Base-by-base conservation (phyloP, 2,888 invertebrate genomes). In the Caenorhabditis virilis region DNA sequence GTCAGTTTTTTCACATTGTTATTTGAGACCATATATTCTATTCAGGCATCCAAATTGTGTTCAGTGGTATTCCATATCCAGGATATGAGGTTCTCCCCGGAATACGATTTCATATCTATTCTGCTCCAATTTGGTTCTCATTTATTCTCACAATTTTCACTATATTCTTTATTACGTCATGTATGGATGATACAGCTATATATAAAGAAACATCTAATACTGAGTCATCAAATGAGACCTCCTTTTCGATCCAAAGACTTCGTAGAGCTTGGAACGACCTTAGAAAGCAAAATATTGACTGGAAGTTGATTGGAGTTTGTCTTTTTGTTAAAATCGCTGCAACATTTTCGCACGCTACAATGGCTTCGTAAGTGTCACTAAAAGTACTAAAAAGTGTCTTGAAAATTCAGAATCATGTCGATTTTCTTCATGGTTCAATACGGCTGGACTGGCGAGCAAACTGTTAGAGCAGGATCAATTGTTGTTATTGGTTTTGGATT, bases 1-100 rank as follows among this genome's bases (percentile, higher is more conserved):
- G 48, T 48, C 22, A 35, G 35, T 35, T 7, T 20, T 33, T 3
- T 25, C 16, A 45, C 2, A 27, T 16, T 15, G 16, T 25, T 30
- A n/a, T 16, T 27, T 38, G 18, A 23, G 35, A 6, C 15, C 16
- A 35, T 20, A 15, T 23, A 6, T 33, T 16, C n/a, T 26, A 48
- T 68, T 38, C 39, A 65, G 69, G 60, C 5, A 42, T 67, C 11
- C 74, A 76, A 43, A 38, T 76, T n/a, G 41, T 59, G 7, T 76
- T 74, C 51, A 61, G 72, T 16, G 45, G 50, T 18, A 61, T 76
- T 33, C 35, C 57, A 11, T 76, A 74, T 51, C 76, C 76, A 0
- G 76, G 76, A 18, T 55, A 61, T 35, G 51, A 67, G 6, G 35
- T 76, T 18, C 6, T 72, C 3, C 51, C 62, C 3, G 68, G 55